Percentiles rank a stretch among this genome's conserved stretches.
Evolutionary conservation across 2,888 invertebrate species (phyloP).

Genomic region (Drosophila mayaguana): DNA sequence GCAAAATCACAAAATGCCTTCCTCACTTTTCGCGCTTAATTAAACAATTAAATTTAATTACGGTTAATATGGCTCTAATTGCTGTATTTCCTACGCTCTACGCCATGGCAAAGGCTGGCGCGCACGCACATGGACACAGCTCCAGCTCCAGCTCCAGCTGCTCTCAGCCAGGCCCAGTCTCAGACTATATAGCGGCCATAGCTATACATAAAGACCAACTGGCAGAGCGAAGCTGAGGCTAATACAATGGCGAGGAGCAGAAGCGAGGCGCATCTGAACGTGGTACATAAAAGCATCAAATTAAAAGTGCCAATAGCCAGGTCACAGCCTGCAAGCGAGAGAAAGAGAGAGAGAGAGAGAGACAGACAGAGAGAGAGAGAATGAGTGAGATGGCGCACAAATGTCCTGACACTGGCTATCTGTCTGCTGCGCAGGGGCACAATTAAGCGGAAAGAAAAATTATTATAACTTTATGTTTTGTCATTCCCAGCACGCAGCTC

Average conservation of each 20-base stretch:
- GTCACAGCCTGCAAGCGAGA: slow-evolving; percentile 38
- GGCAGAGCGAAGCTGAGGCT: slow-evolving; percentile 16
- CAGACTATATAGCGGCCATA: slow-evolving; percentile 29
- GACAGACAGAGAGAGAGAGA: slow-evolving; percentile 2
- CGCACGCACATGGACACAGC: slow-evolving; percentile 67
- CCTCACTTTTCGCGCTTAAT: slow-evolving; percentile 84
- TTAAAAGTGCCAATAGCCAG: slow-evolving; percentile 73
- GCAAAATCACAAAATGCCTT: slow-evolving; percentile 79
- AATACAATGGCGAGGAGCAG: slow-evolving; percentile 2
- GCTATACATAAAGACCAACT: slow-evolving; percentile 18
- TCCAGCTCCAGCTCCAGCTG: slow-evolving; percentile 32
- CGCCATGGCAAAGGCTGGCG: slow-evolving; percentile 46
- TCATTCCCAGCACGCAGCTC: slow-evolving; percentile 69
- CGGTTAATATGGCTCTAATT: slow-evolving; percentile 86
- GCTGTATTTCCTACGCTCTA: slow-evolving; percentile 82
- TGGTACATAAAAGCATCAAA: slow-evolving; percentile 77
- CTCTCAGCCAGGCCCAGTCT: slow-evolving; percentile 30
- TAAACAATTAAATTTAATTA: slow-evolving; percentile 86
- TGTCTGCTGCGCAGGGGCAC: slow-evolving; percentile 70
- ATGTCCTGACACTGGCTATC: slow-evolving; percentile 64
- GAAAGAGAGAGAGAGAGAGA: slow-evolving; percentile 8
- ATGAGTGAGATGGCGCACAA: slow-evolving; percentile 22
- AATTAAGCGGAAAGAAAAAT: slow-evolving; percentile 83
- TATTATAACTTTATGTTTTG: slow-evolving; percentile 82
- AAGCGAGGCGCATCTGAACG: slow-evolving; percentile 29